Conservation (phyloP, 1,140 invertebrate species). For the Schlechtendalia chinensis region DNA sequence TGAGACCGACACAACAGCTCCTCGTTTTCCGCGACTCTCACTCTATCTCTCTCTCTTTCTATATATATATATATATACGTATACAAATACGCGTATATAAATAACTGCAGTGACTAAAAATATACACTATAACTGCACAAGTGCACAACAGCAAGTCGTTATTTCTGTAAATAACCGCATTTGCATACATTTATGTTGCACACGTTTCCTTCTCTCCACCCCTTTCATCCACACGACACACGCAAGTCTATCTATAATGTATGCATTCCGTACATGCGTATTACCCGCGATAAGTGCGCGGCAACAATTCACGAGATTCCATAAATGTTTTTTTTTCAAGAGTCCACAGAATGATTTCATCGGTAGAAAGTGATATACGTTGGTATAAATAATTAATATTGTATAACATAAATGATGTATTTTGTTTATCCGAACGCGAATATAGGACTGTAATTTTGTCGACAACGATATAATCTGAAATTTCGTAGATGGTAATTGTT, state of each 20-base stretch:
- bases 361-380: no score
- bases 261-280: constrained; percentile 29
- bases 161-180: constrained; percentile 36
- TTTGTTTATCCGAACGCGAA: no score
- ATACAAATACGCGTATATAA: no score
- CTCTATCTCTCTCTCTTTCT: no score
- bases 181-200: constrained; percentile 34
- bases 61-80: no score
- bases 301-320: not conserved
- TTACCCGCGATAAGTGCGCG: not conserved
- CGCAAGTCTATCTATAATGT: not conserved
- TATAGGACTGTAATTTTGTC: no score
- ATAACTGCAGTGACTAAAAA: not conserved
- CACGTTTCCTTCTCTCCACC: not conserved
- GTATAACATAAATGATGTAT: no score
- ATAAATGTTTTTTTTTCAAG: not conserved
- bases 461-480: no score
- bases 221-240: not conserved
- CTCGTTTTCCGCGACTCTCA: constrained; percentile 7
- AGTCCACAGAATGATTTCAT: not conserved
- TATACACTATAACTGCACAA: constrained; percentile 41
- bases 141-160: constrained; percentile 2
- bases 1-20: not conserved
- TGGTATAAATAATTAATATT: no score
- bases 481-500: no score